Conservation (phyloP, 2,113 vertebrate species). For the Puntigrus tetrazona region DNA sequence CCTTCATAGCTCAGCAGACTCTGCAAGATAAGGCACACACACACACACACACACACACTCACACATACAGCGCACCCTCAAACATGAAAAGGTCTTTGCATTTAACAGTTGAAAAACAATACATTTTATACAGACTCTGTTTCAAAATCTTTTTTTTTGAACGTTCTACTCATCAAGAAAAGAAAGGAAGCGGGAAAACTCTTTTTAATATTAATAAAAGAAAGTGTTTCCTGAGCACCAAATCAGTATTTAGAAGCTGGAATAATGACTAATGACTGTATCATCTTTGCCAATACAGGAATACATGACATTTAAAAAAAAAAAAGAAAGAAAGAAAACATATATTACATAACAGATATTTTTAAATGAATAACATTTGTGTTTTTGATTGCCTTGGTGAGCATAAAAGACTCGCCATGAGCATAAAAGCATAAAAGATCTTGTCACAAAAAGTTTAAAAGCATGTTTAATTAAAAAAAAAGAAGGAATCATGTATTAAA, state of each 20-base stretch:
- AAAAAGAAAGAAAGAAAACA: too few relatives aligned
- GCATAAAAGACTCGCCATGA: not conserved
- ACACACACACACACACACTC: slow-evolving; percentile 26
- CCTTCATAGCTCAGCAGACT: slow-evolving; percentile 42
- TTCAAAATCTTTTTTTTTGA: too few relatives aligned
- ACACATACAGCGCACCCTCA: slow-evolving; percentile 25
- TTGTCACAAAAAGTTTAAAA: not conserved
- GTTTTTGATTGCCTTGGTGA: not conserved
- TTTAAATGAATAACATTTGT: not conserved
- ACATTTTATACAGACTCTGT: not conserved
- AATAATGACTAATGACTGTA: not conserved
- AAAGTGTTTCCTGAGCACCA: not conserved
- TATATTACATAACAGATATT: too few relatives aligned
- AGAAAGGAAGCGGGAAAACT: not conserved
- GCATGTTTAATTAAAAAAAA: not conserved
- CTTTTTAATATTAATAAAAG: not conserved
- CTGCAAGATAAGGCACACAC: slow-evolving; percentile 38
- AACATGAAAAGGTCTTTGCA: not conserved
- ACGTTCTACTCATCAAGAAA: not conserved
- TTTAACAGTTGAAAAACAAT: not conserved
- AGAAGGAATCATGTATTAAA: not conserved
- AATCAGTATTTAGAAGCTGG: not conserved
- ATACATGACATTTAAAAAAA: not conserved
- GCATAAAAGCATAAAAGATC: not conserved
- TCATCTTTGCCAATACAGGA: not conserved